Evolutionary conservation across 2,113 vertebrate species (phyloP).

Genomic region (Carassius carassius): DNA sequence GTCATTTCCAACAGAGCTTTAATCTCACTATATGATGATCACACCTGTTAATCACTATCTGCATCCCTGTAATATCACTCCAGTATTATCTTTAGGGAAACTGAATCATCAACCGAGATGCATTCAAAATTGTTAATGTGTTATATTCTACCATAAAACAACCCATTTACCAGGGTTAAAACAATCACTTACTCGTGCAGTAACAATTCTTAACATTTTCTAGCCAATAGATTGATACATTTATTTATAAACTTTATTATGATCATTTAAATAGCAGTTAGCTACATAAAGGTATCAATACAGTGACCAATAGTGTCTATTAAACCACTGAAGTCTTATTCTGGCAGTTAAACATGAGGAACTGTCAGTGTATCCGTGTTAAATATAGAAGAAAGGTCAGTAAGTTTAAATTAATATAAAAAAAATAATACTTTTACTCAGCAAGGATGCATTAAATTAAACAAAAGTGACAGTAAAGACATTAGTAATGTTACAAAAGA

Average conservation of each 20-base stretch:
- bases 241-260: background rate
- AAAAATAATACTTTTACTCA: too few species aligned
- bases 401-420: too few species aligned
- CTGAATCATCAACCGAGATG: background rate
- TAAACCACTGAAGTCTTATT: slow-evolving; percentile 1
- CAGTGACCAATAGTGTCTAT: background rate
- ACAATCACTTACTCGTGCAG: background rate
- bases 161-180: background rate
- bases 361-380: slow-evolving; percentile 10
- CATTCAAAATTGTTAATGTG: background rate
- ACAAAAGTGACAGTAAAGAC: too few species aligned
- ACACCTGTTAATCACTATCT: background rate
- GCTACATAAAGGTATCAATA: background rate
- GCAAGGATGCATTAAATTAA: too few species aligned
- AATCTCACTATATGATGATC: background rate
- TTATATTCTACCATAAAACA: background rate
- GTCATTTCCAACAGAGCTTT: background rate
- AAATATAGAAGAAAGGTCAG: background rate
- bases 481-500: too few species aligned
- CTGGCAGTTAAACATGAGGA: background rate
- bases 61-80: background rate
- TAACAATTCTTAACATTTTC: background rate
- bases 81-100: background rate
- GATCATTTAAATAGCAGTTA: background rate
- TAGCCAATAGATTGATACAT: background rate